Evolutionary conservation across 2,888 invertebrate genomes (phyloP).

Genomic region (Erebia palarica): DNA sequence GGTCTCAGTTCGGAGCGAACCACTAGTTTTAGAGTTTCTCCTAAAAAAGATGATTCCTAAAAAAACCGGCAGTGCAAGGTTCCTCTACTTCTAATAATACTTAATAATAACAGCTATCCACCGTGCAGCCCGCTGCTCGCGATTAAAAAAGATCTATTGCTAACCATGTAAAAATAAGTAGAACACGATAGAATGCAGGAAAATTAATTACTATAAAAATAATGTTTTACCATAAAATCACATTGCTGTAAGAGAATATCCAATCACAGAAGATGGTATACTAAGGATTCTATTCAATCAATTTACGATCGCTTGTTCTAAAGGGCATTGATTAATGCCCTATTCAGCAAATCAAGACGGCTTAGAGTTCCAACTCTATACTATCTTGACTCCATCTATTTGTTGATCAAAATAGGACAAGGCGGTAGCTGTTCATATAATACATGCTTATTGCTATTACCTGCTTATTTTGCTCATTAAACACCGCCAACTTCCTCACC

Average conservation of each 20-base stretch:
- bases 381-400: background rate
- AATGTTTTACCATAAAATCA: background rate
- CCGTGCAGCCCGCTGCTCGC: no score
- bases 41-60: no score
- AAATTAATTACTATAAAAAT: background rate
- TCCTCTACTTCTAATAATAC: no score
- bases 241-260: background rate
- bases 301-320: conserved; percentile 13
- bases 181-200: background rate
- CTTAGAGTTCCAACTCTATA: background rate
- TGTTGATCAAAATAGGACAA: background rate
- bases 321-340: conserved; percentile 24
- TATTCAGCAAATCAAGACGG: conserved; percentile 20
- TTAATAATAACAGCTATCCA: no score
- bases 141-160: no score
- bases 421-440: background rate
- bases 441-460: no score
- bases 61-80: no score
- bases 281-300: conserved; percentile 17
- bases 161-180: no score
- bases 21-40: no score
- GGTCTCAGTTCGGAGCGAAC: no score
- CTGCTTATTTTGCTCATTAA: no score
- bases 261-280: conserved; percentile 9
- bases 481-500: no score